Evolutionary conservation across 2,797 vertebrate genomes (phyloP).

Genomic region (Sebastes cheni): DNA sequence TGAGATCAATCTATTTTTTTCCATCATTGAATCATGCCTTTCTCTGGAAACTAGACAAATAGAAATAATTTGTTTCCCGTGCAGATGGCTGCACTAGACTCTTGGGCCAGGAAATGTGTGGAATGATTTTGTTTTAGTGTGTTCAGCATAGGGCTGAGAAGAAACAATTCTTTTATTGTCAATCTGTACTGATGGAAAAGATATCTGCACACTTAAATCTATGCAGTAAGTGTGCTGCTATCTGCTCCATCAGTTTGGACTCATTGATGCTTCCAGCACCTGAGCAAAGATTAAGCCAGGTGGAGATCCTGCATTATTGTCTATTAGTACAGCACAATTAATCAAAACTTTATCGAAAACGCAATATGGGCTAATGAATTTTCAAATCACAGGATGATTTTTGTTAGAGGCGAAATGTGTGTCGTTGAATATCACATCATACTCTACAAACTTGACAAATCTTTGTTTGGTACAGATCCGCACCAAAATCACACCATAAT

Average conservation of each 20-base stretch:
- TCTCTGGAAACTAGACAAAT: not conserved
- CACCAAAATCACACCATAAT: too few relatives aligned
- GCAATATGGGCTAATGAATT: too few relatives aligned
- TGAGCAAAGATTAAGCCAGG: not conserved
- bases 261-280: not conserved
- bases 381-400: too few relatives aligned
- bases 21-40: not conserved
- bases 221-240: not conserved
- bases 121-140: not conserved
- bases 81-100: not conserved
- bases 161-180: not conserved
- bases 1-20: not conserved
- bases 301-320: not conserved
- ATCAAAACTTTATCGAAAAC: too few relatives aligned
- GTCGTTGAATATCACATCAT: too few relatives aligned
- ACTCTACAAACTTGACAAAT: too few relatives aligned
- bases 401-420: fast-evolving
- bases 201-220: not conserved
- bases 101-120: not conserved
- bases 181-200: not conserved
- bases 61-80: not conserved
- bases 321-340: not conserved
- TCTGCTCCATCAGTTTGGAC: not conserved
- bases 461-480: too few relatives aligned
- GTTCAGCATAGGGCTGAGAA: not conserved